A percentile compares a stretch with the other conserved stretches of the same genome.
Evolutionary conservation across 2,797 vertebrate genomes (phyloP).

Genomic region (Chelmon rostratus): DNA sequence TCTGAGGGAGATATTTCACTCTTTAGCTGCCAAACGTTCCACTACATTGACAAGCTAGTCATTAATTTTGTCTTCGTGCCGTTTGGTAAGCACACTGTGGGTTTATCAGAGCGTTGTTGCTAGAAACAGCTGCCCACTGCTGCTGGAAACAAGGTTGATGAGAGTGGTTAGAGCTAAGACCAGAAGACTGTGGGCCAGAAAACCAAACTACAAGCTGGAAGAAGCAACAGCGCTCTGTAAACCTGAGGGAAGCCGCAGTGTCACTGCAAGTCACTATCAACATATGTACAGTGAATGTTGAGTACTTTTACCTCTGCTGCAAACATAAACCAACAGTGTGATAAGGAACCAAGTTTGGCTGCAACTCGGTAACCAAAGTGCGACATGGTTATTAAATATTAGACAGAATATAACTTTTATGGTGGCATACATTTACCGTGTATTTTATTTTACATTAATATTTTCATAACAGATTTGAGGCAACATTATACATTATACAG

Average conservation of each 20-base stretch:
- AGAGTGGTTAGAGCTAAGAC: neutral
- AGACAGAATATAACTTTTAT: too few species aligned
- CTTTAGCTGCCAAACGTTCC: neutral
- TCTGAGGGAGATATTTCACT: neutral
- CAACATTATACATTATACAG: neutral
- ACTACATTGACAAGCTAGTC: neutral
- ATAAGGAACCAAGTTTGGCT: neutral
- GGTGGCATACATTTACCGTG: accelerated
- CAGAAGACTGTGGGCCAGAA: neutral
- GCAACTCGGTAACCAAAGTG: neutral
- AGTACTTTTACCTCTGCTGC: neutral
- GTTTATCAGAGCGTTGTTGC: neutral
- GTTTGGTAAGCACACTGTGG: too few species aligned
- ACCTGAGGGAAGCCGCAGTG: too few species aligned
- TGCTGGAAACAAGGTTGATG: neutral
- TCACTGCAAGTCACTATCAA: too few species aligned
- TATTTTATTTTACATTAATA: neutral
- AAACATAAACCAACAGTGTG: neutral
- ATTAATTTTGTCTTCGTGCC: too few species aligned
- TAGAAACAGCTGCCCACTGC: neutral
- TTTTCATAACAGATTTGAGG: neutral
- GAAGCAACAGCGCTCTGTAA: neutral
- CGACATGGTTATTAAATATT: neutral
- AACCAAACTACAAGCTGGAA: neutral
- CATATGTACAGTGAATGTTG: too few species aligned